Conservation (phyloP, 2,113 vertebrate species). For the human (Homo sapiens) region GRCh38 chrX:4950501-4951000, state of each 20-base stretch:
- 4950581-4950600: not conserved
- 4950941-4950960: no score
- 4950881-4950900: no score
- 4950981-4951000: no score
- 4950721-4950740: not conserved
- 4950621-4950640: not conserved
- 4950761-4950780: not conserved
- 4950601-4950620: not conserved
- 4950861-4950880: no score
- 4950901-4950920: no score
- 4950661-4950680: not conserved
- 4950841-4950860: not conserved
- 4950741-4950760: no score
- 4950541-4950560: not conserved
- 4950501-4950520: accelerated
- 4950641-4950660: not conserved
- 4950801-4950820: accelerated
- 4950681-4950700: not conserved
- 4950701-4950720: not conserved
- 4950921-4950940: no score
- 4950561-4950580: not conserved
- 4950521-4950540: no score
- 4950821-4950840: not conserved
- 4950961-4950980: no score
- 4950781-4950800: not conserved